These are phyloP conservation scores for Marisa cornuarietis DNA, from an alignment of 1,140 invertebrate genomes.

Conservation along the genomic window DNA sequence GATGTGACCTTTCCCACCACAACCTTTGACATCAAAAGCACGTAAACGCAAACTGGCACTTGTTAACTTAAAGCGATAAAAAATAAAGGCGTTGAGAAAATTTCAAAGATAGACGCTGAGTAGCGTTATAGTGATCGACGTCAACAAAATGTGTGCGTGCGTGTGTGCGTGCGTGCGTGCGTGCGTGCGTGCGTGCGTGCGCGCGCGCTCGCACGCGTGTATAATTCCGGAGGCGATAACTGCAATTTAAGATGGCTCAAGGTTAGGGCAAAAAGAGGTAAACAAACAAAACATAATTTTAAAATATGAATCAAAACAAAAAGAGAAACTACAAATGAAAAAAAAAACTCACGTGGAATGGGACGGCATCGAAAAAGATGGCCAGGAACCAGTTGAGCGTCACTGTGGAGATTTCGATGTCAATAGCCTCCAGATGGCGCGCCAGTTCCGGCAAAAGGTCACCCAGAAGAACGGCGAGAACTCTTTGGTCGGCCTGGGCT, in stretches of 20 bases:
- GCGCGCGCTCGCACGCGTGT: conserved; percentile 1
- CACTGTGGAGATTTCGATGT: conserved; percentile 70
- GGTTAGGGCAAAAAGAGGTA: no score
- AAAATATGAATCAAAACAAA: neutral
- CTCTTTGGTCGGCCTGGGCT: conserved; percentile 70
- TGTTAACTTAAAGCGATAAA: no score
- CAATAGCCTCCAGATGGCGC: conserved; percentile 66
- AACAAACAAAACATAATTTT: neutral
- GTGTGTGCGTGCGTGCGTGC: neutral
- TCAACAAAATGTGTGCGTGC: neutral
- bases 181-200: conserved; percentile 3
- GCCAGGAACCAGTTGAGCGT: conserved; percentile 72
- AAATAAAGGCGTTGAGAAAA: no score
- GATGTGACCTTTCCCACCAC: no score
- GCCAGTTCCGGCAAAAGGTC: conserved; percentile 66
- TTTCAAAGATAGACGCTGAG: no score
- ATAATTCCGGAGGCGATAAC: neutral
- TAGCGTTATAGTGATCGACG: no score
- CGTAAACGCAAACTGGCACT: no score
- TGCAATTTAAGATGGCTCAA: neutral
- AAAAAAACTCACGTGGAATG: conserved; percentile 65
- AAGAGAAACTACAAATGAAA: neutral
- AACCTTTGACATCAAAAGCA: no score
- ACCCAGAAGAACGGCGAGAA: conserved; percentile 67
- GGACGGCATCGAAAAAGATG: conserved; percentile 70